Evolutionary conservation across 2,888 invertebrate genomes (phyloP).

Genomic region (Tenthredo notha): DNA sequence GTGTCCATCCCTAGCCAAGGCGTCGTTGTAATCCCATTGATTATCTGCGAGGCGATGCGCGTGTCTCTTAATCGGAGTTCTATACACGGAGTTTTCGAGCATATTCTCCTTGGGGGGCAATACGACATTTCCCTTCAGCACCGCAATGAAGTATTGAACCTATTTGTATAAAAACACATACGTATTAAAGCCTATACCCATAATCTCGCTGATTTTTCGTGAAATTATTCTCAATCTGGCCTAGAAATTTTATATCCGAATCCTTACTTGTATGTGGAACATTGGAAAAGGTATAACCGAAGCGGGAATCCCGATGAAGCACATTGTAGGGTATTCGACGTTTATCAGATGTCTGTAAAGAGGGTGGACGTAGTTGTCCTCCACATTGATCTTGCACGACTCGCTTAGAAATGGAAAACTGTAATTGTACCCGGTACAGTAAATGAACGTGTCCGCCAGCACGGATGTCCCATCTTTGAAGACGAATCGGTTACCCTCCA

Average conservation of each 20-base stretch:
- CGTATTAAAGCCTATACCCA: neutral
- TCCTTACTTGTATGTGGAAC: conserved; percentile 85
- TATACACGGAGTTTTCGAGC: conserved; percentile 81
- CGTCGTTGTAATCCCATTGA: conserved; percentile 79
- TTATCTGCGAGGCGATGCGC: conserved; percentile 75
- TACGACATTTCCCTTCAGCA: conserved; percentile 81
- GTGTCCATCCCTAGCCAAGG: conserved; percentile 75
- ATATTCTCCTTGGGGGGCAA: conserved; percentile 85
- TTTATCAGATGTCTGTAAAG: conserved; percentile 90
- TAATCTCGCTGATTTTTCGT: neutral
- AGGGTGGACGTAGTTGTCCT: conserved; percentile 84
- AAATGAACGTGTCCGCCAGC: conserved; percentile 84
- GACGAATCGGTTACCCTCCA: conserved; percentile 79
- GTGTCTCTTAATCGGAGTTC: conserved; percentile 75
- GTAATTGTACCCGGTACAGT: conserved; percentile 89
- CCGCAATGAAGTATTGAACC: conserved; percentile 83
- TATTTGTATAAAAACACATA: conserved; percentile 70
- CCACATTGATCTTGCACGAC: conserved; percentile 82
- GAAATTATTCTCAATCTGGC: neutral
- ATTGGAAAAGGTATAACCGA: conserved; percentile 85
- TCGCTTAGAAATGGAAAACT: conserved; percentile 85
- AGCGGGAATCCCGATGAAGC: conserved; percentile 87
- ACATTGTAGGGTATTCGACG: conserved; percentile 87
- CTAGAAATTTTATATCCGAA: neutral
- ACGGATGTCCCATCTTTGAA: conserved; percentile 83